These are phyloP conservation scores for Schizothorax lantsangensis DNA, from an alignment of 2,797 vertebrate genomes.

Conservation along the genomic window DNA sequence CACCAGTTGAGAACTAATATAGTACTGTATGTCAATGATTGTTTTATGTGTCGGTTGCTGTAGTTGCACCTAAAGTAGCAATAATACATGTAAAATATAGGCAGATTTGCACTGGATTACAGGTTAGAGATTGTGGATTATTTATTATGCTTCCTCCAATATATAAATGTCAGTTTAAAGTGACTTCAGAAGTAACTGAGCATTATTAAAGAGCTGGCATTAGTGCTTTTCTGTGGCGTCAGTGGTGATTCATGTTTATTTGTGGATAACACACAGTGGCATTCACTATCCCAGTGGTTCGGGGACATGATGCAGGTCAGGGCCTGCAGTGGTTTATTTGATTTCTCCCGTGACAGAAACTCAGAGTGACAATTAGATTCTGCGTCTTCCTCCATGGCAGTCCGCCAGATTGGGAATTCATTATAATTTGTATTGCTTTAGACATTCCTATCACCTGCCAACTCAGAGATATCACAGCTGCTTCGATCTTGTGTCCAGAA, in stretches of 20 bases:
- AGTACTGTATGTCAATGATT: background rate
- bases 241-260: constrained; percentile 50
- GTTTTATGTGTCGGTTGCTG: background rate
- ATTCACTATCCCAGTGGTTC: constrained; percentile 44
- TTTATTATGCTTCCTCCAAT: background rate
- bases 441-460: constrained; percentile 40
- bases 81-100: background rate
- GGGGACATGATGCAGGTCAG: constrained; percentile 47
- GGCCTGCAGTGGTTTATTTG: constrained; percentile 48
- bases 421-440: constrained; percentile 51
- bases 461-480: constrained; percentile 28
- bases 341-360: constrained; percentile 54
- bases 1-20: background rate
- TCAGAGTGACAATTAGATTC: constrained; percentile 53
- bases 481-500: constrained; percentile 43
- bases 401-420: constrained; percentile 33
- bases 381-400: constrained; percentile 46
- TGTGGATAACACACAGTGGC: constrained; percentile 50
- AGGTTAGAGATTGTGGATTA: background rate
- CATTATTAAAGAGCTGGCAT: constrained; percentile 2
- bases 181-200: background rate
- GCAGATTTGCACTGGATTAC: background rate
- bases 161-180: background rate
- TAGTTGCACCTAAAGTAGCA: background rate
- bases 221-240: constrained; percentile 25